Evolutionary conservation across 2,888 invertebrate species (phyloP), one percentile per base, ranked within the genome.

Genomic region (Eupelmus urozonus): DNA sequence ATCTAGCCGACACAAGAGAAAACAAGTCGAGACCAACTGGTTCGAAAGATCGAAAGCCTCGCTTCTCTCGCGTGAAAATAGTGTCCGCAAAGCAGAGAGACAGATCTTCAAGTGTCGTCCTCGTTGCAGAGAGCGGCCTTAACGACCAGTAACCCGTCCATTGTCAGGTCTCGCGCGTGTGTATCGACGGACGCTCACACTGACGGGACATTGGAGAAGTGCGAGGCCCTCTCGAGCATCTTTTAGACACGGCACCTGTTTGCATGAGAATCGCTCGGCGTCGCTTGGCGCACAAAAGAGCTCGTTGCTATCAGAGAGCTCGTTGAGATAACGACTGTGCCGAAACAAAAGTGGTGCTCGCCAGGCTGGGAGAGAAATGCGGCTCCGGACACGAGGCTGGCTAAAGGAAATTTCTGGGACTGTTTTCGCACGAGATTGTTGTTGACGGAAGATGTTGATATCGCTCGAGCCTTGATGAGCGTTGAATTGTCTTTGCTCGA

Each of bases 171-270:
- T 13, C 25, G 40, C 55, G 20, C 53, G 23, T 18, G 1, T 67
- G 42, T 69, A 75, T 75, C 75, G 67, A 11, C 29, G 42, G n/a
- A 34, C n/a, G 42, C 42, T 25, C 16, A 13, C 9, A 45, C 45
- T 45, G 45, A 45, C 45, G 13, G 16, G 20, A 23, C 62, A 42
- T 34, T 62, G n/a, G 65, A 29, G 53, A 34, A 45, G n/a, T n/a
- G 13, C 27, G 49, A 49, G 27, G 5, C 25, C 11, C 27, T 53
- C 62, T 63, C 53, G 70, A 78, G 60, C 27, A 59, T 75, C 71
- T 81, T 84, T 81, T 81, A 81, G 79, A 81, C 79, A 75, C 70
- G 62, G 65, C 71, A 76, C 76, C 65, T 76, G 71, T 76, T 76
- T 76, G 76, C 76, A 71, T 76, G 71, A 76, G 76, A 76, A 71